Percentiles rank a stretch among this genome's conserved stretches.
Evolutionary conservation across 1,140 invertebrate species (phyloP).

Genomic region (Heliconius himera): DNA sequence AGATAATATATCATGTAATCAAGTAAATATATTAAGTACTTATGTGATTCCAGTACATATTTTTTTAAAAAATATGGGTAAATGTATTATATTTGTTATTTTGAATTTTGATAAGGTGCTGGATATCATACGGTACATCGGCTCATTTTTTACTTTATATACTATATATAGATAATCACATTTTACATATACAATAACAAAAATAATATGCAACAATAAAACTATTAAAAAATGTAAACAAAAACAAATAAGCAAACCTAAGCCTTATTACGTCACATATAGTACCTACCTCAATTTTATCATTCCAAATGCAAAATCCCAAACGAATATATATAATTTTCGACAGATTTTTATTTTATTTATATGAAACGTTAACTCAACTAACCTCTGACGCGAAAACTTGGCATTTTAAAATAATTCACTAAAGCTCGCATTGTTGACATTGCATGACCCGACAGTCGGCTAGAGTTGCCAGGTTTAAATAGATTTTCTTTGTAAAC

Average conservation of each 20-base stretch:
- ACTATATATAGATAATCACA: too few relatives aligned
- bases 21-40: background rate
- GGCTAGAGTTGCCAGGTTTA: slow-evolving; percentile 7
- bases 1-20: too few relatives aligned
- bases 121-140: background rate
- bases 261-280: slow-evolving; percentile 4
- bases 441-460: slow-evolving; percentile 7
- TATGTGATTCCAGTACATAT: background rate
- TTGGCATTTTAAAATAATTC: slow-evolving; percentile 15
- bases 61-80: background rate
- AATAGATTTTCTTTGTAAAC: background rate
- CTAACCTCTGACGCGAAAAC: slow-evolving; percentile 22
- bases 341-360: slow-evolving; percentile 7
- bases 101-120: background rate
- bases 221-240: background rate
- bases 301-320: slow-evolving; percentile 8
- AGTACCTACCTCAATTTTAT: slow-evolving; percentile 11
- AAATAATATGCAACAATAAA: background rate
- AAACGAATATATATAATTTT: background rate
- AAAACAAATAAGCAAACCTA: slow-evolving; percentile 10
- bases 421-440: slow-evolving; percentile 28
- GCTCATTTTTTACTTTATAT: too few relatives aligned
- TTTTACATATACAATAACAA: background rate
- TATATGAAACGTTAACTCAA: background rate
- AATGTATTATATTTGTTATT: background rate